These are phyloP conservation scores for Lepidocyrtinus sp. DNA, from an alignment of 2,888 invertebrate genomes.

Conservation along the genomic window DNA sequence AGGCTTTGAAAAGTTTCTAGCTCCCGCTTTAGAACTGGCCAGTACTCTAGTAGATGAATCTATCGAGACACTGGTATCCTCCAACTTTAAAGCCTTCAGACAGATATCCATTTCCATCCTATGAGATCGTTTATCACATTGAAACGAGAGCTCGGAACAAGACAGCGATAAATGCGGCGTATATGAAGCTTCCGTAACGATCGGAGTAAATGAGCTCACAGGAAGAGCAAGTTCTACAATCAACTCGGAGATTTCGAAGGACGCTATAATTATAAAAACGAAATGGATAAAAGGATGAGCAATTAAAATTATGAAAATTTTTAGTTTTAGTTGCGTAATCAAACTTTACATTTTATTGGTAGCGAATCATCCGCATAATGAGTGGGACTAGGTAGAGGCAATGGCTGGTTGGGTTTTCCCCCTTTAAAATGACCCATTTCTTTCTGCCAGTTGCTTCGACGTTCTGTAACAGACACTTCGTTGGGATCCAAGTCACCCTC, in stretches of 20 bases:
- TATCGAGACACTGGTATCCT: slow-evolving; percentile 86
- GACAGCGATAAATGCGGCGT: slow-evolving; percentile 64
- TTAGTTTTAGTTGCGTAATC: slow-evolving; percentile 1
- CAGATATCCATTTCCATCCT: slow-evolving; percentile 67
- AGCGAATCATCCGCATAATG: slow-evolving; percentile 61
- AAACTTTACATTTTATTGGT: slow-evolving; percentile 55
- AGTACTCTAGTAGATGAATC: slow-evolving; percentile 87
- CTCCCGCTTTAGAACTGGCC: slow-evolving; percentile 80
- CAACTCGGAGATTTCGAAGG: slow-evolving; percentile 83
- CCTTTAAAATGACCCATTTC: slow-evolving; percentile 42
- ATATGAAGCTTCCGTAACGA: slow-evolving; percentile 10
- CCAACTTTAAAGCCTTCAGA: slow-evolving; percentile 89
- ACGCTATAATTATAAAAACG: no score
- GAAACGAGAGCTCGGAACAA: slow-evolving; percentile 65
- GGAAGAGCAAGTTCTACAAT: slow-evolving; percentile 78
- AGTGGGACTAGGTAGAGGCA: slow-evolving; percentile 68
- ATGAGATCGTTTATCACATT: slow-evolving; percentile 65
- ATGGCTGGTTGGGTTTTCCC: slow-evolving; percentile 24
- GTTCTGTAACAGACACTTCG: slow-evolving; percentile 58
- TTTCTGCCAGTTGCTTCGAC: slow-evolving; percentile 63
- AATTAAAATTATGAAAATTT: no score
- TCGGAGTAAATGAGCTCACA: slow-evolving; percentile 16
- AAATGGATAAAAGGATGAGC: background rate
- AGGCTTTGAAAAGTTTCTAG: background rate
- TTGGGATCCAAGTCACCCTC: slow-evolving; percentile 54